phyloP scores from a whole-genome alignment of 2,797 vertebrate genomes.

The Atherinosoma microstoma region DNA sequence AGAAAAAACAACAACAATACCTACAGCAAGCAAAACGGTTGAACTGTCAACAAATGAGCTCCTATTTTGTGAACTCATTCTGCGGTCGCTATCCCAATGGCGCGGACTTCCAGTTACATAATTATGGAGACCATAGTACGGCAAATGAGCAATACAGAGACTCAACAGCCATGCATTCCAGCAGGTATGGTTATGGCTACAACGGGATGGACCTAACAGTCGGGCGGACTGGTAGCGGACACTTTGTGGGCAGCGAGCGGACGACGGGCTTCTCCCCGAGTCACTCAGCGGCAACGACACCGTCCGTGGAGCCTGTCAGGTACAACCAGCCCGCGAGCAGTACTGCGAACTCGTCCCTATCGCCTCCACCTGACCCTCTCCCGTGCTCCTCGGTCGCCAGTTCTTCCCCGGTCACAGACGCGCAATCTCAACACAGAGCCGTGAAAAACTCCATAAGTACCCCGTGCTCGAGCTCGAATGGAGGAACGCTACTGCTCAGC shows the following conservation, averaged over 20 bases:
- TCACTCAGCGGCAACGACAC: slow-evolving; percentile 82
- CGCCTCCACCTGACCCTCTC: slow-evolving; percentile 91
- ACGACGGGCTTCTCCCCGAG: slow-evolving; percentile 91
- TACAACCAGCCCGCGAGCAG: slow-evolving; percentile 90
- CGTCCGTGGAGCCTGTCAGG: slow-evolving; percentile 90
- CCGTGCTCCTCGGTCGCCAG: slow-evolving; percentile 91
- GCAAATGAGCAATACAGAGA: slow-evolving; percentile 97
- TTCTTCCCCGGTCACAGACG: slow-evolving; percentile 65
- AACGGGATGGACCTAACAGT: slow-evolving; percentile 99
- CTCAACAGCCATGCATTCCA: slow-evolving; percentile 95
- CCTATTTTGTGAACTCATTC: slow-evolving; percentile 99
- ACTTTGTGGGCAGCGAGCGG: slow-evolving; percentile 91
- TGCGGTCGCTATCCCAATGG: slow-evolving; percentile 99
- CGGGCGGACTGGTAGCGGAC: slow-evolving; percentile 90
- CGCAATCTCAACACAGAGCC: slow-evolving; percentile 85
- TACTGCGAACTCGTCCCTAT: slow-evolving; percentile 84
- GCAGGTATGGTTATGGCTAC: slow-evolving; percentile 98
- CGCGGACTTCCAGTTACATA: slow-evolving; percentile 99
- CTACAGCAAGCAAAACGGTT: slow-evolving; percentile 60
- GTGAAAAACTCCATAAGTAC: slow-evolving; percentile 91
- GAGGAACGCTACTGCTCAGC: slow-evolving; percentile 85
- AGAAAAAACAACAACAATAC: slow-evolving; percentile 72
- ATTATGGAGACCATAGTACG: slow-evolving; percentile 98
- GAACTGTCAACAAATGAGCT: slow-evolving; percentile 98
- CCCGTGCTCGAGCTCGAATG: slow-evolving; percentile 86